These are phyloP conservation scores for Catocala fraxini DNA, from an alignment of 2,888 invertebrate species.

Conservation along the genomic window DNA sequence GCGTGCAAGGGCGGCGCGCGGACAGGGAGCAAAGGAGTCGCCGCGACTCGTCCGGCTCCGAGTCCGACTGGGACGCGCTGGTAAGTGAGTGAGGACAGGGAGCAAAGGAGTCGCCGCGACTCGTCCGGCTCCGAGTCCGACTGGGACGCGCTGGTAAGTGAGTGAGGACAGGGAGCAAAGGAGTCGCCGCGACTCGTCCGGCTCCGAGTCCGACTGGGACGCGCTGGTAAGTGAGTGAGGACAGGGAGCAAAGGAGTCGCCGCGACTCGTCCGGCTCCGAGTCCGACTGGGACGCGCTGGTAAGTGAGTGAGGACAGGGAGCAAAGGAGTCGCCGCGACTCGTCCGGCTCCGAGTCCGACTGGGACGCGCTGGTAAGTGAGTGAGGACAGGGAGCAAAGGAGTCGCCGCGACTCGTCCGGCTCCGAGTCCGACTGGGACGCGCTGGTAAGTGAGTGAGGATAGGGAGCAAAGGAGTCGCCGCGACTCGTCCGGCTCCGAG, in stretches of 20 bases:
- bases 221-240: slow-evolving; percentile 78
- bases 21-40: slow-evolving; percentile 86
- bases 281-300: slow-evolving; percentile 92
- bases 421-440: no score
- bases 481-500: no score
- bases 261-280: slow-evolving; percentile 91
- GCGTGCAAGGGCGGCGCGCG: slow-evolving; percentile 89
- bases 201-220: slow-evolving; percentile 93
- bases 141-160: slow-evolving; percentile 89
- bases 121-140: slow-evolving; percentile 93
- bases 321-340: no score
- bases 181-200: slow-evolving; percentile 88
- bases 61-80: slow-evolving; percentile 92
- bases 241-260: slow-evolving; percentile 84
- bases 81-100: slow-evolving; percentile 77
- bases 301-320: slow-evolving; percentile 42
- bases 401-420: no score
- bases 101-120: slow-evolving; percentile 82
- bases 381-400: no score
- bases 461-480: no score
- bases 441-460: no score
- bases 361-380: no score
- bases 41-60: slow-evolving; percentile 90
- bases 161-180: slow-evolving; percentile 83
- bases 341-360: no score